These are phyloP conservation scores for Cheilosia vulpina DNA, from an alignment of 2,888 invertebrate species.

Conservation along the genomic window DNA sequence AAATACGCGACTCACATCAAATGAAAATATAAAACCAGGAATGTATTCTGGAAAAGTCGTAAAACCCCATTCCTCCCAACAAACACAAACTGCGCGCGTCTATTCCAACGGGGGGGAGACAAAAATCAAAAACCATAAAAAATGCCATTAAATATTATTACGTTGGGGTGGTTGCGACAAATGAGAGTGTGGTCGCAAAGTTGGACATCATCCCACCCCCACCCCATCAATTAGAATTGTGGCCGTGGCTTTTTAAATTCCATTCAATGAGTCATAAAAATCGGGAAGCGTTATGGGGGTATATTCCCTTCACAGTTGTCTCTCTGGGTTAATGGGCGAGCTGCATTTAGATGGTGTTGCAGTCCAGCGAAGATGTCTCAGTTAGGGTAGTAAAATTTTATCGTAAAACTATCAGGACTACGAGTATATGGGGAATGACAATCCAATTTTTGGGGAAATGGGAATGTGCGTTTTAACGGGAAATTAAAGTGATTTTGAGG, in stretches of 20 bases:
- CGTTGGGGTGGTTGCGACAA: conserved; percentile 9
- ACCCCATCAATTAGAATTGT: not conserved
- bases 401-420: conserved; percentile 31
- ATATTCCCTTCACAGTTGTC: not conserved
- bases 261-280: conserved; percentile 64
- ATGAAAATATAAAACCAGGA: conserved; percentile 7
- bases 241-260: conserved; percentile 40
- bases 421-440: conserved; percentile 3
- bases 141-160: conserved; percentile 37
- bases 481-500: conserved; percentile 47
- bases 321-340: conserved; percentile 56
- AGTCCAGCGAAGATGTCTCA: conserved; percentile 33
- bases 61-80: not conserved
- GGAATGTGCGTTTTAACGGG: conserved; percentile 27
- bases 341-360: conserved; percentile 29
- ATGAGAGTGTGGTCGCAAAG: no score
- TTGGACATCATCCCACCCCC: no score
- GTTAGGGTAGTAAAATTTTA: conserved; percentile 43
- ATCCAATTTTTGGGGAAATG: conserved; percentile 34
- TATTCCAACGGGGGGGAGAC: conserved; percentile 12
- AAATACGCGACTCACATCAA: conserved; percentile 22
- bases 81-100: conserved; percentile 33
- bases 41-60: not conserved
- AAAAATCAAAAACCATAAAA: conserved; percentile 51
- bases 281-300: conserved; percentile 2